Percentiles rank a stretch among this genome's conserved stretches.
These are phyloP conservation scores for Rostratula benghalensis DNA, from an alignment of 2,113 vertebrate genomes.

Conservation along the genomic window DNA sequence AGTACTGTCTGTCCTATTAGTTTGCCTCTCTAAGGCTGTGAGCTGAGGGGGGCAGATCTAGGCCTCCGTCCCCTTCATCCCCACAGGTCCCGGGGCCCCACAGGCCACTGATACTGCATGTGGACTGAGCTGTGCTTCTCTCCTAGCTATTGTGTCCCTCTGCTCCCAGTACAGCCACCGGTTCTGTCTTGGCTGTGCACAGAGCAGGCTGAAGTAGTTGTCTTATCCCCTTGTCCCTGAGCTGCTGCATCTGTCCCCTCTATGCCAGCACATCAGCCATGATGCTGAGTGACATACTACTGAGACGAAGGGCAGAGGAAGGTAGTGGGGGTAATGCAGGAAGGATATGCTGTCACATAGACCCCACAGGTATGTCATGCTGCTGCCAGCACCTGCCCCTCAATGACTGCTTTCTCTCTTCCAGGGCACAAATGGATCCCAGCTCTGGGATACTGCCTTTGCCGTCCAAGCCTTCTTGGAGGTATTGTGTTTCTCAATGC, in stretches of 20 bases:
- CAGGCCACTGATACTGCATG: neutral
- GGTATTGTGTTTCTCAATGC: conserved; percentile 69
- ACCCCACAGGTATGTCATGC: neutral
- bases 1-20: neutral
- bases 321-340: neutral
- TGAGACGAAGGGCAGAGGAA: neutral
- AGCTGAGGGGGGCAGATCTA: neutral
- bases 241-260: neutral
- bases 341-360: neutral
- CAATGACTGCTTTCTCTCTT: neutral
- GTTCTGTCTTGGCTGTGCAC: neutral
- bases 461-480: conserved; percentile 92
- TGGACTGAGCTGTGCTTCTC: neutral
- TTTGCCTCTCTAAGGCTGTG: neutral
- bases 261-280: neutral
- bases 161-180: neutral
- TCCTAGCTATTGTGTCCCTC: neutral
- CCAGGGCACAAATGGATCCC: conserved; percentile 96
- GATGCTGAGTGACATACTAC: neutral
- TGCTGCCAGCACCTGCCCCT: neutral
- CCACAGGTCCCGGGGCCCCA: neutral
- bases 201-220: neutral
- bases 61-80: neutral
- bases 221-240: neutral
- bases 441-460: conserved; percentile 95